Conservation (phyloP, 2,888 invertebrate genomes). For the Xestia sexstrigata region DNA sequence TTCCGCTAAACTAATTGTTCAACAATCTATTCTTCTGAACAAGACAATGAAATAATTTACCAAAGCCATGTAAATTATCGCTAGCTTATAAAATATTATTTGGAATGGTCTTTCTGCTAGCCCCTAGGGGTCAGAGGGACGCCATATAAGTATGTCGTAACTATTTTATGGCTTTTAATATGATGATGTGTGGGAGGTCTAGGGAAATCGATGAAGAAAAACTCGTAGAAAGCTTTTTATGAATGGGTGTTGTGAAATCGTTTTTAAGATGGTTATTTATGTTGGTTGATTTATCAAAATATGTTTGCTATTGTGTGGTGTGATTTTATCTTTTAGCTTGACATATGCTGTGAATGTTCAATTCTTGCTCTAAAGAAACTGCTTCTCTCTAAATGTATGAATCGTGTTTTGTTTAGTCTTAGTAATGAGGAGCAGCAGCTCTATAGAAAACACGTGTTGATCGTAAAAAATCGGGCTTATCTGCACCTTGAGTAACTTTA, state of each 20-base stretch:
- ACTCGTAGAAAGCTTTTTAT: constrained; percentile 57
- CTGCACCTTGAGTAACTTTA: not conserved
- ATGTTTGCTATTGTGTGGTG: not conserved
- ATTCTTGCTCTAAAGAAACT: not conserved
- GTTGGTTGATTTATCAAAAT: constrained; percentile 5
- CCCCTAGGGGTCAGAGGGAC: constrained; percentile 32
- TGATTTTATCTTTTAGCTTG: not conserved
- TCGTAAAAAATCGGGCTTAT: not conserved
- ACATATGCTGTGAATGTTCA: not conserved
- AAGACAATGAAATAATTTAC: not conserved
- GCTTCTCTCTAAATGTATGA: not conserved
- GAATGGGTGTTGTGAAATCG: constrained; percentile 50
- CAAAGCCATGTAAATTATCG: constrained; percentile 6
- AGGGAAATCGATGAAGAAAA: constrained; percentile 56
- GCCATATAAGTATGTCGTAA: constrained; percentile 39
- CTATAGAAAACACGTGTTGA: too few relatives aligned
- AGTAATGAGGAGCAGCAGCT: too few relatives aligned
- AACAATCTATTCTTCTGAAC: not conserved
- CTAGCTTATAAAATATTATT: constrained; percentile 3
- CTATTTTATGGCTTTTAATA: constrained; percentile 43
- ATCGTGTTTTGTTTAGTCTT: not conserved
- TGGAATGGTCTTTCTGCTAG: not conserved
- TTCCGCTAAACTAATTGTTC: not conserved
- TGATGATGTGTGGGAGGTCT: constrained; percentile 50
- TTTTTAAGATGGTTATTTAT: not conserved